These are phyloP conservation scores for Muscidifurax raptorellus DNA, from an alignment of 1,140 invertebrate species.

Conservation along the genomic window DNA sequence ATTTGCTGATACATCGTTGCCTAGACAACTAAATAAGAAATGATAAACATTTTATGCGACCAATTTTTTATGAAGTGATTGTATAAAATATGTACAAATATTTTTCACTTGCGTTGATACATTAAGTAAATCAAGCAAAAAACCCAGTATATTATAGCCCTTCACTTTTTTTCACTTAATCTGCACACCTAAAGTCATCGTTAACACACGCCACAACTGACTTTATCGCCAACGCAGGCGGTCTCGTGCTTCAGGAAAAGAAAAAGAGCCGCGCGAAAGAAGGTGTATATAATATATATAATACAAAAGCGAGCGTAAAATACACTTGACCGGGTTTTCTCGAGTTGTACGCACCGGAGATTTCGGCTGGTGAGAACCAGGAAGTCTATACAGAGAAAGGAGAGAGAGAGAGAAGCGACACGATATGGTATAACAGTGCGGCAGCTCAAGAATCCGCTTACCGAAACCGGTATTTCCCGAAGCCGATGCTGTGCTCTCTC, in stretches of 20 bases:
- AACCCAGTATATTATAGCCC: background rate
- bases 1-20: too few relatives aligned
- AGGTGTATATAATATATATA: background rate
- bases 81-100: too few relatives aligned
- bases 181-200: background rate
- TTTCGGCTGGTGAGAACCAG: conserved; percentile 7
- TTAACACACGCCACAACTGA: background rate
- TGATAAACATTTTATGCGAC: too few relatives aligned
- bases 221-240: background rate
- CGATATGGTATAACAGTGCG: background rate
- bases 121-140: too few relatives aligned
- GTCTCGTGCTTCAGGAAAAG: background rate
- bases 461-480: conserved; percentile 9
- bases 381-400: background rate
- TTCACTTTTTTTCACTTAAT: background rate
- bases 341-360: background rate
- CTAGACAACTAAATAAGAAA: too few relatives aligned
- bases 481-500: background rate
- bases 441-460: background rate
- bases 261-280: background rate
- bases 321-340: conserved; percentile 11
- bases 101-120: too few relatives aligned
- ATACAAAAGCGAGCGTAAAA: background rate
- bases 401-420: background rate
- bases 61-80: too few relatives aligned